These are phyloP conservation scores for Stegastes partitus DNA, from an alignment of 2,113 vertebrate species.

Conservation along the genomic window DNA sequence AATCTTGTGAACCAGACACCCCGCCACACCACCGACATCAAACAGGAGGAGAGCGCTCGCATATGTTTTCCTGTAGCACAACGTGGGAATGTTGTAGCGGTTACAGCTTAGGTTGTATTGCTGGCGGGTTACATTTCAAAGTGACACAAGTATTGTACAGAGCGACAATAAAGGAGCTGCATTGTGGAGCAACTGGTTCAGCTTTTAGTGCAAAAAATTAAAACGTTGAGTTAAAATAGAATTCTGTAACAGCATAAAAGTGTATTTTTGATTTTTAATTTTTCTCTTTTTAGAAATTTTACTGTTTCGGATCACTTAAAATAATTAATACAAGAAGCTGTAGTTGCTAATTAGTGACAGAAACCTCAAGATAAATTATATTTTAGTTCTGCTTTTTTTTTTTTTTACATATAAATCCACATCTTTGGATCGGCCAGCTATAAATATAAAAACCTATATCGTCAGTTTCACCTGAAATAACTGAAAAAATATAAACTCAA, in stretches of 20 bases:
- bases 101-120: conserved; percentile 25
- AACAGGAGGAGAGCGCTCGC: conserved; percentile 19
- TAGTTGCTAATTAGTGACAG: background rate
- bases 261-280: too few species aligned
- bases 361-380: background rate
- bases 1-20: conserved; percentile 57
- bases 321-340: background rate
- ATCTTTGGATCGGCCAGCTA: background rate
- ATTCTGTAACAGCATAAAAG: background rate
- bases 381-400: background rate
- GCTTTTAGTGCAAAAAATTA: background rate
- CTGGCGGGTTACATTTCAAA: conserved; percentile 43
- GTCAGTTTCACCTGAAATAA: background rate
- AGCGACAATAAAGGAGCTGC: conserved; percentile 1
- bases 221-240: background rate
- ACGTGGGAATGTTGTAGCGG: conserved; percentile 10
- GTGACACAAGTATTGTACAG: conserved; percentile 28
- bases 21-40: conserved; percentile 38
- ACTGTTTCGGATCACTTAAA: conserved; percentile 1
- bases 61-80: conserved; percentile 24
- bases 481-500: background rate
- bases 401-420: background rate
- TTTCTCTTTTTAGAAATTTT: background rate
- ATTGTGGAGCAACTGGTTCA: background rate
- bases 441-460: background rate